A percentile compares a stretch with the other conserved stretches of the same genome.
Evolutionary conservation across 2,888 invertebrate genomes (phyloP).

Genomic region (Shargacucullia verbasci): DNA sequence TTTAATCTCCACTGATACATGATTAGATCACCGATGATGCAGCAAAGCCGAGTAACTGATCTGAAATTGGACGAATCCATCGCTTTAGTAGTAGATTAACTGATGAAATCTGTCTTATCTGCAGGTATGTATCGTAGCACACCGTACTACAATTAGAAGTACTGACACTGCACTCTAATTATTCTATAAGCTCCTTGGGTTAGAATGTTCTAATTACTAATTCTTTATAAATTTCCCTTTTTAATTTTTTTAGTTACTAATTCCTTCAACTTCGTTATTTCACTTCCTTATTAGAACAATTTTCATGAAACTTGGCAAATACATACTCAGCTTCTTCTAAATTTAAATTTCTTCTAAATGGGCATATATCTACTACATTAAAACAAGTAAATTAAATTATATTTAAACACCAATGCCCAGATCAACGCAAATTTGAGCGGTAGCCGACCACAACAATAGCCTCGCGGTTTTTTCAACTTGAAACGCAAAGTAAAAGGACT

Average conservation of each 20-base stretch:
- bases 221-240: slow-evolving; percentile 1
- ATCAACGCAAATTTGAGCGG: slow-evolving; percentile 41
- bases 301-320: not conserved
- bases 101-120: slow-evolving; percentile 65
- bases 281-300: too few relatives aligned
- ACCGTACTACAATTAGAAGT: slow-evolving; percentile 48
- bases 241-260: too few relatives aligned
- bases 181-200: slow-evolving; percentile 18
- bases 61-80: slow-evolving; percentile 80
- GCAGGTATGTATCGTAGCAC: slow-evolving; percentile 33
- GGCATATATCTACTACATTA: not conserved
- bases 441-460: slow-evolving; percentile 67
- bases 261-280: too few relatives aligned
- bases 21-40: slow-evolving; percentile 88
- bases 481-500: slow-evolving; percentile 66
- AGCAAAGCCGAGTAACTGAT: slow-evolving; percentile 85
- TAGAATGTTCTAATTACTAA: slow-evolving; percentile 12
- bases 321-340: not conserved
- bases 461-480: slow-evolving; percentile 65
- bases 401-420: slow-evolving; percentile 5
- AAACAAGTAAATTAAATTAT: slow-evolving; percentile 14
- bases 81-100: slow-evolving; percentile 76
- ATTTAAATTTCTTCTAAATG: not conserved
- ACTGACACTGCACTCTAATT: slow-evolving; percentile 44
- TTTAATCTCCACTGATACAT: slow-evolving; percentile 88